A percentile compares a stretch with the other conserved stretches of the same genome.
phyloP scores from a whole-genome alignment of 2,888 invertebrate species.

The Leuctra nigra region DNA sequence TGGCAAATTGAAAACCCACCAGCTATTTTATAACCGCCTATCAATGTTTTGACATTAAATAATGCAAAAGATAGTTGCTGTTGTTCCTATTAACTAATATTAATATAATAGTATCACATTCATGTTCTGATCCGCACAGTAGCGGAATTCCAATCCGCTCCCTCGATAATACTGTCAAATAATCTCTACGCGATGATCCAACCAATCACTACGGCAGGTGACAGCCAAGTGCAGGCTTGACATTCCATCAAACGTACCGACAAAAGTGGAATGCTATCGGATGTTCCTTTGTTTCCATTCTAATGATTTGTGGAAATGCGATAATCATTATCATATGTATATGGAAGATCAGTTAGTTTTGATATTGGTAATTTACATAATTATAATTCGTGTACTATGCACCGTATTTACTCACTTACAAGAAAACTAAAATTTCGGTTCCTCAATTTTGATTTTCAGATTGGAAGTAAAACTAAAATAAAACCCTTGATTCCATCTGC shows the following conservation, averaged over 20 bases:
- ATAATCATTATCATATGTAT: conserved; percentile 27
- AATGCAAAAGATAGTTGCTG: conserved; percentile 27
- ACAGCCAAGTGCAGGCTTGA: too few species aligned
- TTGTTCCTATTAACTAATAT: conserved; percentile 25
- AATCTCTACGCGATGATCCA: conserved; percentile 28
- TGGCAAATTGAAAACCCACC: conserved; percentile 24
- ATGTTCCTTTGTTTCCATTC: conserved; percentile 15
- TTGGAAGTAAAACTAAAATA: not conserved
- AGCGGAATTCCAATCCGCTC: conserved; percentile 20
- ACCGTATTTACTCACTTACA: conserved; percentile 27
- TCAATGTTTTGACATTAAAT: conserved; percentile 28
- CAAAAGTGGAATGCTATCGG: conserved; percentile 29
- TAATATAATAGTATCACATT: conserved; percentile 30
- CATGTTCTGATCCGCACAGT: conserved; percentile 19
- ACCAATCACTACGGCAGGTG: conserved; percentile 3
- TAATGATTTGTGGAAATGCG: conserved; percentile 27
- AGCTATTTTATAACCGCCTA: conserved; percentile 21
- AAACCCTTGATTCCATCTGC: not conserved
- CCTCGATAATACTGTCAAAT: conserved; percentile 31
- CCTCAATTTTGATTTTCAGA: not conserved
- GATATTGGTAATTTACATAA: conserved; percentile 20
- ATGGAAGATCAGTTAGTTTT: conserved; percentile 31
- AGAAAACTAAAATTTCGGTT: not conserved
- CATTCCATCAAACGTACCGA: too few species aligned
- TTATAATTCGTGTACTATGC: conserved; percentile 27